Evolutionary conservation across 2,888 invertebrate species (phyloP), one percentile per base, ranked within the genome.

Genomic region (Oeneis ivallda): DNA sequence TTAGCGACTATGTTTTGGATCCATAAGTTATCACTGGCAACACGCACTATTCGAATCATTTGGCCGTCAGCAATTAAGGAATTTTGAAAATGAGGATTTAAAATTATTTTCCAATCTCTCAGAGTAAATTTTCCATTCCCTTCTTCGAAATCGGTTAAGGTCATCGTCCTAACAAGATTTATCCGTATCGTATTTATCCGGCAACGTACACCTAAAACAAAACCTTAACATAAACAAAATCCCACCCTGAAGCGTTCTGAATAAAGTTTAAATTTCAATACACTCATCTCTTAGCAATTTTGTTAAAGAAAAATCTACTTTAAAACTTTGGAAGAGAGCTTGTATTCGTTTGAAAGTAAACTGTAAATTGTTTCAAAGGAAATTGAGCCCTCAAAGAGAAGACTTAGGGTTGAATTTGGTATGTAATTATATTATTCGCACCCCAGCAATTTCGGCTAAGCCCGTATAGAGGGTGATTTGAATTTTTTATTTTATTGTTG

Each of bases 401-500:
- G 5, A 13, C 19, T 65, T 65, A 71, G 39, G 58, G 73, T 71
- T 37, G 59, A 52, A 58, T 67, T 65, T 70, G 43, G 65, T 50
- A 50, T 65, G 64, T 45, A 45, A 39, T 26, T 32, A 45, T 58
- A 65, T 64, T 58, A 17, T 52, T 62, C 62, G 62, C 45, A 59
- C 58, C 65, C 67, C 50, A 58, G 63, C 64, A 67, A 71, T 72
- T 68, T 65, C 50, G 68, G 59, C 64, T 68, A 69, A 71, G 65
- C 69, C 59, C 47, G 58, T 65, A 67, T 72, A 74, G 71, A 65
- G 74, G 71, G 5, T 66, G 72, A 45, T 71, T 61, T 73, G 69
- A 72, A 70, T 73, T 71, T 74, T 74, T 73, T 69, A 73, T 74
- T 74, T 74, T 66, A 73, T 69, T 67, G 69, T 60, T 32, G 32